Evolutionary conservation across 2,113 vertebrate species (phyloP).

Genomic region (Sander lucioperca): DNA sequence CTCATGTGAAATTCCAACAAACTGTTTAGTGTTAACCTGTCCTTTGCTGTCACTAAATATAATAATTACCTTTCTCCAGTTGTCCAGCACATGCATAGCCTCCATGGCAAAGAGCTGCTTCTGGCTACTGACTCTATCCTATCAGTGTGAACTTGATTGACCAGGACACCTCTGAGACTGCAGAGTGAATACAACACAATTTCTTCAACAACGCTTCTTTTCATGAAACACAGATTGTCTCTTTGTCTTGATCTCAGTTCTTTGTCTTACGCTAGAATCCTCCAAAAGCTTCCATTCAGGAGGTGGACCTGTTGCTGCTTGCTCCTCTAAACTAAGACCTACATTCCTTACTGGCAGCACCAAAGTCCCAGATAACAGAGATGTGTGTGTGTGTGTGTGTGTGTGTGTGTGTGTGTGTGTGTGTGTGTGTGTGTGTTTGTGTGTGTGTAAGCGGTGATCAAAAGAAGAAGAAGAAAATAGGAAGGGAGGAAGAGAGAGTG

Average conservation of each 20-base stretch:
- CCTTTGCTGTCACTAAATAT: neutral
- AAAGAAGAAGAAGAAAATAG: neutral
- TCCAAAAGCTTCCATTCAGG: conserved; percentile 52
- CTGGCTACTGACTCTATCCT: conserved; percentile 36
- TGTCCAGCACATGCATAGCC: conserved; percentile 65
- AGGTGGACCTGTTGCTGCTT: conserved; percentile 82
- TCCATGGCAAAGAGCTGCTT: conserved; percentile 65
- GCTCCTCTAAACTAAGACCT: conserved; percentile 71
- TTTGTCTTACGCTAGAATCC: conserved; percentile 42
- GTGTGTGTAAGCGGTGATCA: too few relatives aligned
- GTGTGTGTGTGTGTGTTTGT: conserved; percentile 22
- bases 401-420: conserved; percentile 28
- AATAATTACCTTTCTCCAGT: conserved; percentile 75
- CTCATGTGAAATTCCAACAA: neutral
- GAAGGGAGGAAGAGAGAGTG: conserved; percentile 12
- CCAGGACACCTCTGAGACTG: conserved; percentile 11
- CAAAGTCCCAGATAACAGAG: conserved; percentile 67
- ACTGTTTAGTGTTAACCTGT: neutral
- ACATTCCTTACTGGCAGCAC: conserved; percentile 80
- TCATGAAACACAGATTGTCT: conserved; percentile 9
- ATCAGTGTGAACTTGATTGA: conserved; percentile 26
- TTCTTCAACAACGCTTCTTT: neutral
- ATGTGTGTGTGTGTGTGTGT: neutral
- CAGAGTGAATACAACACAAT: neutral
- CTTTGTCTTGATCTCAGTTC: conserved; percentile 45